A percentile compares a stretch with the other conserved stretches of the same genome.
phyloP scores from a whole-genome alignment of 2,888 invertebrate genomes.

The Micoletzkya japonica region DNA sequence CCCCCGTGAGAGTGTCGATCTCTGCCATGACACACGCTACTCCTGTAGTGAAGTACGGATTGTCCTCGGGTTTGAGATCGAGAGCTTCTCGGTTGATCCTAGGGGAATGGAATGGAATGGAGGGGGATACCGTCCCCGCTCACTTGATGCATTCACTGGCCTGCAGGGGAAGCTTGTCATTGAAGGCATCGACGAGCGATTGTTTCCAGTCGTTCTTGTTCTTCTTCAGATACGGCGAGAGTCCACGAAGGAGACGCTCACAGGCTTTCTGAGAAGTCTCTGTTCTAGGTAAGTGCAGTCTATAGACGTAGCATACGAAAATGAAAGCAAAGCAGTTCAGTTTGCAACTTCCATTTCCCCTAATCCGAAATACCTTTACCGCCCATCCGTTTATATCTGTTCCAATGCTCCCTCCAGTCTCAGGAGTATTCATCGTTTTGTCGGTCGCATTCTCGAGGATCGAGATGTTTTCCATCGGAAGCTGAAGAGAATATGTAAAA shows the following conservation, averaged over 20 bases:
- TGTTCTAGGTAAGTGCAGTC: too few relatives aligned
- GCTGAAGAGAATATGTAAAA: conserved; percentile 25
- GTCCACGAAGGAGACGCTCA: conserved; percentile 73
- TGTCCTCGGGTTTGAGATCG: conserved; percentile 30
- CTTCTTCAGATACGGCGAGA: conserved; percentile 72
- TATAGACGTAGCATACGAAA: neutral
- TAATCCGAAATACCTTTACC: conserved; percentile 65
- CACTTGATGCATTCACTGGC: conserved; percentile 44
- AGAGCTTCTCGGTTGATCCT: conserved; percentile 40
- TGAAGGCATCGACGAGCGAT: conserved; percentile 35
- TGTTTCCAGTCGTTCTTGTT: conserved; percentile 35
- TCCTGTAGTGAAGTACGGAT: conserved; percentile 81
- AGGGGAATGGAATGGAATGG: neutral
- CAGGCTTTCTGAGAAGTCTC: conserved; percentile 71
- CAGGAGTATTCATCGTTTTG: conserved; percentile 77
- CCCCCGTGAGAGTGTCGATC: conserved; percentile 89
- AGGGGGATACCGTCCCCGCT: conserved; percentile 16
- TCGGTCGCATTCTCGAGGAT: conserved; percentile 48
- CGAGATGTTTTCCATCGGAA: conserved; percentile 41
- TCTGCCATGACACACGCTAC: conserved; percentile 85
- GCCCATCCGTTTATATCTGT: conserved; percentile 91
- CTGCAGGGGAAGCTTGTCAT: conserved; percentile 36
- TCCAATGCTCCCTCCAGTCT: conserved; percentile 84
- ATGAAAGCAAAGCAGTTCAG: neutral
- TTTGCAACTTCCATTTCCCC: too few relatives aligned